Evolutionary conservation across 92 coral and sea anemone genomes (phyloP), one percentile per base, ranked within the genome.

Genomic region (Heliopora coerulea): DNA sequence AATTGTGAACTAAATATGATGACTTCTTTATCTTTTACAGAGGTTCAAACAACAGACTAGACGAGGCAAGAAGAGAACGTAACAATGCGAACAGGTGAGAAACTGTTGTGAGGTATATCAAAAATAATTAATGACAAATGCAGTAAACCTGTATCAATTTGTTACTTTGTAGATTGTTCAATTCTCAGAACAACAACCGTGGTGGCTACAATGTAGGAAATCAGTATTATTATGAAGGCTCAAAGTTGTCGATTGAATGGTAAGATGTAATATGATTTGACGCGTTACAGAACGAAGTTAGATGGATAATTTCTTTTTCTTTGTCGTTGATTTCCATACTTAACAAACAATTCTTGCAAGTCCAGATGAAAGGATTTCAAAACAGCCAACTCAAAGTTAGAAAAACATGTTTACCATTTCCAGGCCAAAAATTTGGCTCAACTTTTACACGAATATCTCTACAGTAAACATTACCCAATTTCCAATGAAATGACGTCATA

Each of bases 171-270:
- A 91, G 97, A 59, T 32, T 91, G 78, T 91, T 91, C 81, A 96
- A 91, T 78, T 91, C 97, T 1, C 97, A 91, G 60, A 91, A 91
- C 82, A 91, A 91, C 72, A 87, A 93, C 56, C 96, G 96, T 28
- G 98, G 98, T 39, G 98, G 98, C 18, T 93, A 93, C 72, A 93
- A 93, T 79, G 98, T 93, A 48, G 98, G 98, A 19, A 93, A 89
- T 56, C 83, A 90, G 13, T 93, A 93, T 65, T 93, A 93, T 31
- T 93, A 93, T 32, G 81, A 85, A 48, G 95, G 96, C 6, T 90
- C 98, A 42, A 74, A 73, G 30, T 49, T 93, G 28, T 81, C 96
- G 7, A 88, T 93, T 68, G 98, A 93, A 67, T 93, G 98, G 98
- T 93, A 56, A 74, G 67, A 52, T 18, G 32, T 46, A n/a, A 46